Percentiles rank a stretch among this genome's conserved stretches.
Evolutionary conservation across 1,140 invertebrate species (phyloP).

Genomic region (Tetranychus urticae): DNA sequence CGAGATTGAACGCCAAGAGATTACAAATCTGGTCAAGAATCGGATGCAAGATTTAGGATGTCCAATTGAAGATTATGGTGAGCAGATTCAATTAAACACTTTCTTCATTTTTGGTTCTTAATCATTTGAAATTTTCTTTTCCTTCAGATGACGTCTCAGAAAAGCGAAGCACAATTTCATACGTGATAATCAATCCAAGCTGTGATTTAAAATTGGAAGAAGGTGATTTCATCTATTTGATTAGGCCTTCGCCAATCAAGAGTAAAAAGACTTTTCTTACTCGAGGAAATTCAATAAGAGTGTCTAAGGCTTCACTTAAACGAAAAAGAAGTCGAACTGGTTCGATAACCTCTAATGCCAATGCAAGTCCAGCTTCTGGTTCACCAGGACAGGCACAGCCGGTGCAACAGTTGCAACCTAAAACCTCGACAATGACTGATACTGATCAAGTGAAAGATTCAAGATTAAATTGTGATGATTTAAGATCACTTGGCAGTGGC

Average conservation of each 20-base stretch:
- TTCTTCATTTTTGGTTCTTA: not conserved
- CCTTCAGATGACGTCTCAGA: not conserved
- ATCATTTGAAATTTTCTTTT: not conserved
- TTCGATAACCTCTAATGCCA: no score
- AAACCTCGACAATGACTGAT: no score
- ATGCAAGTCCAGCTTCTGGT: no score
- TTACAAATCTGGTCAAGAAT: slow-evolving; percentile 72
- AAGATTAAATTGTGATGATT: no score
- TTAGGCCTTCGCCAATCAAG: slow-evolving; percentile 26
- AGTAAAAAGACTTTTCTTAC: slow-evolving; percentile 49
- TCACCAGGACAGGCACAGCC: no score
- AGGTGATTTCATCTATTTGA: slow-evolving; percentile 77
- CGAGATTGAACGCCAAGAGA: slow-evolving; percentile 78
- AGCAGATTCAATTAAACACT: slow-evolving; percentile 27
- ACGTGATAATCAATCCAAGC: slow-evolving; percentile 94
- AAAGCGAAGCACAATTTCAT: slow-evolving; percentile 35
- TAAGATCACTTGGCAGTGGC: no score
- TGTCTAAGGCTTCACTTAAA: not conserved
- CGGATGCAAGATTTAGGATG: slow-evolving; percentile 78
- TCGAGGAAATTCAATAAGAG: slow-evolving; percentile 9
- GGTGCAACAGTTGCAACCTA: no score
- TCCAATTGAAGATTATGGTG: slow-evolving; percentile 49
- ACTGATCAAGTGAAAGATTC: no score
- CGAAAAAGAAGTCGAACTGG: no score
- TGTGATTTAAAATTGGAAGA: slow-evolving; percentile 87